phyloP scores from a whole-genome alignment of 1,140 invertebrate species.

The Drosophila micromelanica region DNA sequence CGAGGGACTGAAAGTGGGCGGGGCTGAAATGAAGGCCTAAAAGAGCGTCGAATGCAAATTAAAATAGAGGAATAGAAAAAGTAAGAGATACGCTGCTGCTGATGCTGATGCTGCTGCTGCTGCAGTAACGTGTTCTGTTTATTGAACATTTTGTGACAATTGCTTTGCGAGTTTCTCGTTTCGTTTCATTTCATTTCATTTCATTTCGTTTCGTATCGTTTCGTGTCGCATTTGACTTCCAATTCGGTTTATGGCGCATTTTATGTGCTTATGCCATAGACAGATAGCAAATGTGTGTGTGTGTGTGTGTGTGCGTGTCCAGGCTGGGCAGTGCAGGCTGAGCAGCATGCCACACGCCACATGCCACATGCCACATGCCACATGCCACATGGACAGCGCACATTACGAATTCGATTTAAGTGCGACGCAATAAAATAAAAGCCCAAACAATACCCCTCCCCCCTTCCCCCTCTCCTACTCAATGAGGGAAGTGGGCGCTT shows the following conservation, averaged over 20 bases:
- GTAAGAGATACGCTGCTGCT: background rate
- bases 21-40: slow-evolving; percentile 4
- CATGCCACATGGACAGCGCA: slow-evolving; percentile 22
- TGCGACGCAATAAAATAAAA: slow-evolving; percentile 78
- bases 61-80: slow-evolving; percentile 15
- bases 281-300: slow-evolving; percentile 48
- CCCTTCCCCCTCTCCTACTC: slow-evolving; percentile 41
- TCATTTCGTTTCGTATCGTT: slow-evolving; percentile 37
- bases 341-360: slow-evolving; percentile 16
- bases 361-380: slow-evolving; percentile 2
- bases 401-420: slow-evolving; percentile 77
- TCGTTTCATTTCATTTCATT: slow-evolving; percentile 6
- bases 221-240: slow-evolving; percentile 73
- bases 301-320: background rate
- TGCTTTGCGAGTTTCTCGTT: slow-evolving; percentile 36
- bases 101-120: no score
- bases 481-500: slow-evolving; percentile 4
- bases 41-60: slow-evolving; percentile 39
- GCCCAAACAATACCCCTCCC: slow-evolving; percentile 15
- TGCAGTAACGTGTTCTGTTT: slow-evolving; percentile 45
- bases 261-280: slow-evolving; percentile 76
- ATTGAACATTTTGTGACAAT: slow-evolving; percentile 73
- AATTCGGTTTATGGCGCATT: slow-evolving; percentile 80
- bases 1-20: no score
- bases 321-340: background rate